These are phyloP conservation scores for Tringa solitaria DNA, from an alignment of 2,113 vertebrate genomes.

Conservation along the genomic window DNA sequence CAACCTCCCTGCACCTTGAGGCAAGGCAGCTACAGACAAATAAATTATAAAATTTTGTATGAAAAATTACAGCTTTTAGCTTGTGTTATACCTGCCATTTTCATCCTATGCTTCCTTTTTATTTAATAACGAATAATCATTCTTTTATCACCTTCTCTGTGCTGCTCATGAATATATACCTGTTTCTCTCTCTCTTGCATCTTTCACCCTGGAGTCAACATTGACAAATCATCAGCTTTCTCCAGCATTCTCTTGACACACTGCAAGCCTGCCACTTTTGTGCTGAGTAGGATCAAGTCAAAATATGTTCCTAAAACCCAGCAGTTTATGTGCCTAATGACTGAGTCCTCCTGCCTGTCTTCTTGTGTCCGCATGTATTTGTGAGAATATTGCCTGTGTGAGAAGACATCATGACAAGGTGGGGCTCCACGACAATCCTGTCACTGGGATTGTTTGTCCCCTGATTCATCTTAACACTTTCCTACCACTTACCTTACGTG, in stretches of 20 bases:
- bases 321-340: background rate
- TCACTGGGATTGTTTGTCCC: background rate
- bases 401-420: background rate
- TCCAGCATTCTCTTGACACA: rapidly evolving
- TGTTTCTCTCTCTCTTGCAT: background rate
- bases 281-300: background rate
- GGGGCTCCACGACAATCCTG: background rate
- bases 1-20: background rate
- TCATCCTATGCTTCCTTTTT: background rate
- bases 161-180: background rate
- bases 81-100: background rate
- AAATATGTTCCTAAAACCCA: background rate
- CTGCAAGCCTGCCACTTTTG: background rate
- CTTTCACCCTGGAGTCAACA: background rate
- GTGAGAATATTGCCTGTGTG: background rate
- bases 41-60: background rate
- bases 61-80: background rate
- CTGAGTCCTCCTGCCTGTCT: background rate
- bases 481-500: too few relatives aligned
- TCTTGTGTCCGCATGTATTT: background rate
- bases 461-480: background rate
- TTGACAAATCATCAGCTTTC: background rate
- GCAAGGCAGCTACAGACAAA: background rate
- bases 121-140: background rate
- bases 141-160: background rate